These are phyloP conservation scores for Trichogramma dendrolimi DNA, from an alignment of 2,888 invertebrate genomes.

Conservation along the genomic window DNA sequence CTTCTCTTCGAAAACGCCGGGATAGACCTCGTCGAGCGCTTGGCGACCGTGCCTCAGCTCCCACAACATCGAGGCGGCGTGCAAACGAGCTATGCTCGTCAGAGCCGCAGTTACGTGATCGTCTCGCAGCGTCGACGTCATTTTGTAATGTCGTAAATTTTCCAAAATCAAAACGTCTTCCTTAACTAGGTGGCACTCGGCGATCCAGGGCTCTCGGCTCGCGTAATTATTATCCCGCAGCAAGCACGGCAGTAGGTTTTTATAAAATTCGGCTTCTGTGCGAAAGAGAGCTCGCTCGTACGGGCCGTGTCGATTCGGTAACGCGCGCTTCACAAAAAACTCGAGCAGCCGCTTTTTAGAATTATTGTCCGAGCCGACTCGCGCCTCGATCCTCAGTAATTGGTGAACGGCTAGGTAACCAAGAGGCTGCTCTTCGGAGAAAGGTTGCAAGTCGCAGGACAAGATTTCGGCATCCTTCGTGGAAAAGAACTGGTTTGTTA, in stretches of 20 bases:
- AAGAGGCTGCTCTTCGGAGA: constrained; percentile 4
- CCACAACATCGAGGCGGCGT: constrained; percentile 39
- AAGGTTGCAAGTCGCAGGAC: constrained; percentile 1
- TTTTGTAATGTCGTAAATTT: constrained; percentile 2
- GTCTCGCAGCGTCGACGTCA: constrained; percentile 6
- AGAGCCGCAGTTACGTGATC: constrained; percentile 34
- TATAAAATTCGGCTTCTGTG: constrained; percentile 8
- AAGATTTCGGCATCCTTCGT: not conserved
- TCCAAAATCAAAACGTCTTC: constrained; percentile 8
- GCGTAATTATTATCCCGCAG: not conserved
- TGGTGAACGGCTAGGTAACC: constrained; percentile 13
- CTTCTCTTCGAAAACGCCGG: constrained; percentile 4
- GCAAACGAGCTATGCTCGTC: constrained; percentile 36
- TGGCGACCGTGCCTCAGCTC: constrained; percentile 28
- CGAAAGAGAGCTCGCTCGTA: constrained; percentile 2
- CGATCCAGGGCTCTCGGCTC: not conserved
- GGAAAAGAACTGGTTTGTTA: not conserved
- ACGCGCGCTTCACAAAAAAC: constrained; percentile 11
- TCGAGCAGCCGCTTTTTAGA: too few relatives aligned
- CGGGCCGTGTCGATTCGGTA: not conserved
- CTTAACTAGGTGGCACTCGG: constrained; percentile 10
- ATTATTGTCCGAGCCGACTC: not conserved
- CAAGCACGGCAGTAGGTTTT: not conserved
- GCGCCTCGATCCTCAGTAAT: constrained; percentile 4
- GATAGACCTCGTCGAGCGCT: not conserved